Base-by-base conservation (phyloP, 2,113 vertebrate genomes). In the Pelusios castaneus region DNA sequence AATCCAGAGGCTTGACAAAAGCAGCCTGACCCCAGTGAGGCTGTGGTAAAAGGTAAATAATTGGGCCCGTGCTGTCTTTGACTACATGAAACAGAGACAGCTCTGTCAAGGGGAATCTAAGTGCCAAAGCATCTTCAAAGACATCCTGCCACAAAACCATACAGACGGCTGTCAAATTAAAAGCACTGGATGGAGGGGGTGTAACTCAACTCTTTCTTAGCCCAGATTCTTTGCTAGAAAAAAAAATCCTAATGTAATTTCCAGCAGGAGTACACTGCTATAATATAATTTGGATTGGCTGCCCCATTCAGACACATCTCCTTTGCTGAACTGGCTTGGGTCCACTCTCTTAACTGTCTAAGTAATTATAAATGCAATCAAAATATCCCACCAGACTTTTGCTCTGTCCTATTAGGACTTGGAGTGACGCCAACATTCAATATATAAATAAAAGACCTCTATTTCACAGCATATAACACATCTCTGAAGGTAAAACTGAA, bases 221-320 rank as follows among this genome's bases (percentile, higher is more conserved):
- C 60, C 31, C 63, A 89, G 93, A 95, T 92, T 95, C 96, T 96
- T 95, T 83, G 82, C 87, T 89, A 88, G 93, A 91, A 49, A 67
- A 96, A 94, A 88, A 67, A 92, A 88, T 60, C 67, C 47, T 97
- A 93, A 97, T 90, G 85, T 31, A 47, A 97, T 97, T 95, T 96
- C 52, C 87, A 95, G 81, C 49, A 98, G 92, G 80, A 97, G 52
- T 85, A 67, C 80, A 97, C 89, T 97, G 93, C 95, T 89, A 88
- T 99, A 98, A 99, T 98, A 93, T 67, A 95, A 98, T 99, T 99
- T 98, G 84, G 70, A 95, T 52, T 79, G 77, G 58, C 85, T 90
- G 55, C 49, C 31, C 82, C 83, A 54, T 92, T 97, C 82, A 93
- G 94, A 96, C 38, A 86, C 85, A 89, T 93, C 91, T 90, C 82